Percentiles rank a stretch among this genome's conserved stretches.
phyloP scores from a whole-genome alignment of 92 coral and sea anemone genomes.

The Scolanthus callimorphus region DNA sequence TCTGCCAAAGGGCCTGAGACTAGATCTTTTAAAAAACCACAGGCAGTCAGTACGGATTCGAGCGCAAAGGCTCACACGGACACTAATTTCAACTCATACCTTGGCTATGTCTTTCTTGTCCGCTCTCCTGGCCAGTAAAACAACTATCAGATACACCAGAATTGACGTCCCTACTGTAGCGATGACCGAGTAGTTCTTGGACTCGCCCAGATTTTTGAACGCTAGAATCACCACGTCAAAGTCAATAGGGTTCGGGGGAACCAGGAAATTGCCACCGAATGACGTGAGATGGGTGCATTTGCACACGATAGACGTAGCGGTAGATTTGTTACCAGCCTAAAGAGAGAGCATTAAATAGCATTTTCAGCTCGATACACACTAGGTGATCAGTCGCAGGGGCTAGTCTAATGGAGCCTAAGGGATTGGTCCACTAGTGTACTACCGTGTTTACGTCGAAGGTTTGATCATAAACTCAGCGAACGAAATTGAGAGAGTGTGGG shows the following conservation, averaged over 20 bases:
- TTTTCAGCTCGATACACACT: no score
- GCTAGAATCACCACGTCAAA: slow-evolving; percentile 36
- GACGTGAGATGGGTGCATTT: slow-evolving; percentile 53
- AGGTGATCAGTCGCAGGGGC: no score
- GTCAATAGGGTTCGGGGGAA: slow-evolving; percentile 53
- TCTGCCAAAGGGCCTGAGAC: no score
- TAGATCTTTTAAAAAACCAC: no score
- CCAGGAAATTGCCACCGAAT: slow-evolving; percentile 53
- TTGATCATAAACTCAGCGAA: no score
- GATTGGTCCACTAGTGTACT: no score
- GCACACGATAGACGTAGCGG: slow-evolving; percentile 29
- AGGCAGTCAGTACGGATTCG: no score
- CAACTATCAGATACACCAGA: slow-evolving; percentile 27
- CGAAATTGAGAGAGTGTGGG: no score
- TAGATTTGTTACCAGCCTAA: slow-evolving; percentile 45
- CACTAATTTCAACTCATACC: slow-evolving; percentile 13
- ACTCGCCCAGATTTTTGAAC: slow-evolving; percentile 17
- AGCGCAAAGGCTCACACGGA: not conserved
- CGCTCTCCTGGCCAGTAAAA: slow-evolving; percentile 32
- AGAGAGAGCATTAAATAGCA: no score
- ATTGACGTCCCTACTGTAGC: slow-evolving; percentile 9
- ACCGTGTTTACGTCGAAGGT: no score
- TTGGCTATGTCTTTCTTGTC: slow-evolving; percentile 37
- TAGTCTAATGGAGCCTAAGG: no score
- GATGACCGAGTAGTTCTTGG: slow-evolving; percentile 40